A percentile compares a stretch with the other conserved stretches of the same genome.
These are phyloP conservation scores for Galeruca laticollis DNA, from an alignment of 2,888 invertebrate species.

Conservation along the genomic window DNA sequence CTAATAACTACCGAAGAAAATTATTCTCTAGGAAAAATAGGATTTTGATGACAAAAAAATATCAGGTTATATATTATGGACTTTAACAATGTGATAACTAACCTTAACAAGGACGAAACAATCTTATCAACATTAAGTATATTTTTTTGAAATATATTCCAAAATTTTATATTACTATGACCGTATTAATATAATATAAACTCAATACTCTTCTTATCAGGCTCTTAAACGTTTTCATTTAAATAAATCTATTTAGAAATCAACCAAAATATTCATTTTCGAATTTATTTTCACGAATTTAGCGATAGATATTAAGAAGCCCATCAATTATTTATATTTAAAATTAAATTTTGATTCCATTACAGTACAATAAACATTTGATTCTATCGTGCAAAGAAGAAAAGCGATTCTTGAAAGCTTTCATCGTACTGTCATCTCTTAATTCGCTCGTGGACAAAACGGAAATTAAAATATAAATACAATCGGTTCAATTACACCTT, in stretches of 20 bases:
- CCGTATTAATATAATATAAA: too few relatives aligned
- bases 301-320: too few relatives aligned
- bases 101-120: too few relatives aligned
- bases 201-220: too few relatives aligned
- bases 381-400: slow-evolving; percentile 16
- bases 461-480: slow-evolving; percentile 37
- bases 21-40: slow-evolving; percentile 5
- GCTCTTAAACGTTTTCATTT: too few relatives aligned
- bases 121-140: too few relatives aligned
- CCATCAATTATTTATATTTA: background rate
- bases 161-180: too few relatives aligned
- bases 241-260: too few relatives aligned
- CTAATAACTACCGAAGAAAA: slow-evolving; percentile 24
- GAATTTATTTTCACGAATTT: too few relatives aligned
- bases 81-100: too few relatives aligned
- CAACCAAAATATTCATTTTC: too few relatives aligned
- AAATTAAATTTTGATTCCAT: background rate
- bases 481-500: slow-evolving; percentile 34
- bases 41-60: background rate
- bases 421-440: slow-evolving; percentile 36
- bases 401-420: slow-evolving; percentile 26
- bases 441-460: slow-evolving; percentile 31
- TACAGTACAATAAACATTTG: background rate
- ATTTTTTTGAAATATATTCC: too few relatives aligned
- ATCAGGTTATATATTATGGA: background rate